Conservation (phyloP, 2,113 vertebrate species). For the Ascaphus truei region DNA sequence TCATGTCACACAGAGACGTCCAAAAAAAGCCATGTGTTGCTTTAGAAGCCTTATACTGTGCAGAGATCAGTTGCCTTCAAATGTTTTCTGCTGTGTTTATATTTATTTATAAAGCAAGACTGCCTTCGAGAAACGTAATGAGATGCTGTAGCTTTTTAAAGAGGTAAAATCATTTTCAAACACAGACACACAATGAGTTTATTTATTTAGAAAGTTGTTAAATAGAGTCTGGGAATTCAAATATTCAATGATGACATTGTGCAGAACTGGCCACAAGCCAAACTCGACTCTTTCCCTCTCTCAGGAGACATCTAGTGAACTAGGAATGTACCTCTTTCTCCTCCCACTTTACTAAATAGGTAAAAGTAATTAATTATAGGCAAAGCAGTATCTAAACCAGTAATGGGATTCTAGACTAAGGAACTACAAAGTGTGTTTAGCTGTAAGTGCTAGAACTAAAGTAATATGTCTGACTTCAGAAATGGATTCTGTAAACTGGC, state of each 20-base stretch:
- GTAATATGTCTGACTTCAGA: conserved; percentile 70
- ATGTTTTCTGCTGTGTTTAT: conserved; percentile 46
- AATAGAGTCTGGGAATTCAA: conserved; percentile 97
- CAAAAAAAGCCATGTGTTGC: conserved; percentile 7
- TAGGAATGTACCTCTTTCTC: conserved; percentile 64
- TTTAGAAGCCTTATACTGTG: conserved; percentile 28
- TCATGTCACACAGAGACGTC: conserved; percentile 33
- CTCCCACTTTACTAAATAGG: conserved; percentile 70
- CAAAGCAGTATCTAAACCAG: conserved; percentile 68
- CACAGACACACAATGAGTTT: conserved; percentile 87
- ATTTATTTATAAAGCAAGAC: conserved; percentile 59
- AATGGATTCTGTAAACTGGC: conserved; percentile 69
- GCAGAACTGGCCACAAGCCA: conserved; percentile 84
- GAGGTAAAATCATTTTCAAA: conserved; percentile 83
- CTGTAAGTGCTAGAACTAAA: conserved; percentile 66
- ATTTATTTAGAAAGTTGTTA: conserved; percentile 94
- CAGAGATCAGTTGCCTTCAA: conserved; percentile 23
- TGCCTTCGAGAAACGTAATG: conserved; percentile 58
- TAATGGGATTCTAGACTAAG: conserved; percentile 55
- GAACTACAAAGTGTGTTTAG: conserved; percentile 76
- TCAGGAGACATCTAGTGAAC: conserved; percentile 67
- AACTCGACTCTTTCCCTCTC: conserved; percentile 57
- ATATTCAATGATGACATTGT: conserved; percentile 97
- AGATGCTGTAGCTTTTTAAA: conserved; percentile 65
- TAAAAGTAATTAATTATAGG: conserved; percentile 74